Evolutionary conservation across 1,140 invertebrate genomes (phyloP).

Genomic region (Pectinophora gossypiella): DNA sequence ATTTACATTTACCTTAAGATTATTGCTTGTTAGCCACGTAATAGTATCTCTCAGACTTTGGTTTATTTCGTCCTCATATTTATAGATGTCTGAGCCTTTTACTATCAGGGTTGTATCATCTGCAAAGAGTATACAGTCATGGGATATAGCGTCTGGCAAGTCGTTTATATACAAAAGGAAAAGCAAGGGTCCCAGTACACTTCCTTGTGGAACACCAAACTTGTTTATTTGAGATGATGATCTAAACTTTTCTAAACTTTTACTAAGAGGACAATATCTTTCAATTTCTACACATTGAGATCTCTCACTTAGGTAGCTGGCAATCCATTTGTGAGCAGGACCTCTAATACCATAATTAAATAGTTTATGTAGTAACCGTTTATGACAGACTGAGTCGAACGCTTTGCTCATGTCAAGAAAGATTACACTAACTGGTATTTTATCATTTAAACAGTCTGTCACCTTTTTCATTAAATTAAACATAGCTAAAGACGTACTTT

Average conservation of each 20-base stretch:
- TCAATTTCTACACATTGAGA: slow-evolving; percentile 1
- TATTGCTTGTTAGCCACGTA: no score
- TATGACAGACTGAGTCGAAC: background rate
- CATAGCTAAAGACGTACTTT: background rate
- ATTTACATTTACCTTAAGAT: no score
- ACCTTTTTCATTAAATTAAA: background rate
- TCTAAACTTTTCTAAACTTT: background rate
- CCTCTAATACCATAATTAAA: slow-evolving; percentile 5
- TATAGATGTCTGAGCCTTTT: no score
- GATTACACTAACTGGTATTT: background rate
- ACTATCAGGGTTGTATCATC: no score
- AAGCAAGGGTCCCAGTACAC: no score
- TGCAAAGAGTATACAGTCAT: no score
- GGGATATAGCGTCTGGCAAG: no score
- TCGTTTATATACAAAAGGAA: no score
- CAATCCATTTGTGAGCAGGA: background rate
- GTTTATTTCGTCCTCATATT: no score
- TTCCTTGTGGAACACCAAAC: no score
- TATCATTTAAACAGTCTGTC: background rate
- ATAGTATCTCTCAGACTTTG: no score
- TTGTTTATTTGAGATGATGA: background rate
- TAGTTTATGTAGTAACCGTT: slow-evolving; percentile 3
- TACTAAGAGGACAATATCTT: background rate
- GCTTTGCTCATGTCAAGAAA: slow-evolving; percentile 10
- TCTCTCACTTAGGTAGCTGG: background rate